Percentiles rank a stretch among this genome's conserved stretches.
phyloP scores from a whole-genome alignment of 2,113 vertebrate species.

The Carassius auratus region DNA sequence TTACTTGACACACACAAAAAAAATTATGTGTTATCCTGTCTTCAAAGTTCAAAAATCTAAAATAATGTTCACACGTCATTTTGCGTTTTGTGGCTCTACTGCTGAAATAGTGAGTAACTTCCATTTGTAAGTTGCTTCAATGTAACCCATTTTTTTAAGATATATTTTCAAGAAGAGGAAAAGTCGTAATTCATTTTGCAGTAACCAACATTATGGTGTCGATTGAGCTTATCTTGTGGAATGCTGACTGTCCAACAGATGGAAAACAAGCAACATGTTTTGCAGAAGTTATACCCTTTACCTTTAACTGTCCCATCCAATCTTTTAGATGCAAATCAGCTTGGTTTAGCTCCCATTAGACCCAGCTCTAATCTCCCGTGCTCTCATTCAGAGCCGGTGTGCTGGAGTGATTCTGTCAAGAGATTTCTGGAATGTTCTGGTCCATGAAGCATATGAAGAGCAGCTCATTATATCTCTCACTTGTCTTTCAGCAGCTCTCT shows the following conservation, averaged over 20 bases:
- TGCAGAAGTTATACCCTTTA: not conserved
- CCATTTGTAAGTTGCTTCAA: not conserved
- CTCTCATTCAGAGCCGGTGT: slow-evolving; percentile 11
- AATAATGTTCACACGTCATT: not conserved
- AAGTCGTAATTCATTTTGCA: not conserved
- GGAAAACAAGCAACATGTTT: not conserved
- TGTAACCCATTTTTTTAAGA: not conserved
- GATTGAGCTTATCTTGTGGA: not conserved
- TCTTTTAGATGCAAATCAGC: not conserved
- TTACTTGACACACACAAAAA: no score
- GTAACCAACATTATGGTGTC: not conserved
- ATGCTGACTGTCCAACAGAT: not conserved
- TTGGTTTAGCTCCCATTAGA: not conserved
- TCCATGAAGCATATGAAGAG: slow-evolving; percentile 49
- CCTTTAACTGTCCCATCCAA: not conserved
- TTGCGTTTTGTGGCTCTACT: not conserved
- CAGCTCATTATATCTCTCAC: slow-evolving; percentile 61
- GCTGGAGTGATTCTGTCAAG: not conserved
- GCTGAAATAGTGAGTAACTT: not conserved
- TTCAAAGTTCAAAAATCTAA: no score
- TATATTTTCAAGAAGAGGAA: not conserved
- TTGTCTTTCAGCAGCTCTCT: slow-evolving; percentile 60
- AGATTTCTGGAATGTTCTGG: slow-evolving; percentile 41
- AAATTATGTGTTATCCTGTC: no score
- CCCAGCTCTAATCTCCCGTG: not conserved